Conservation (phyloP, 2,113 vertebrate genomes). For the Crotalus viridis region DNA sequence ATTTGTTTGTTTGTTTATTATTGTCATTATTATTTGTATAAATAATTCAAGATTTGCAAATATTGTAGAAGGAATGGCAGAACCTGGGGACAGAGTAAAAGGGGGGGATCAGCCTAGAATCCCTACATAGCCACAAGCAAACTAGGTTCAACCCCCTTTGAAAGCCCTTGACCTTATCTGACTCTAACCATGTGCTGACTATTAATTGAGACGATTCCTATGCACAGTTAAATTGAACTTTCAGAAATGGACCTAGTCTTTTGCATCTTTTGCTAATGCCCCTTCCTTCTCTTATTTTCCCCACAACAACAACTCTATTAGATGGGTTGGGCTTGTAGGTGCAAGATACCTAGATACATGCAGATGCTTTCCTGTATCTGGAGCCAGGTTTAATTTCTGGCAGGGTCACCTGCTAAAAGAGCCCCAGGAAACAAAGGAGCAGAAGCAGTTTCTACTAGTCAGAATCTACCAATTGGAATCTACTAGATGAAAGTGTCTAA, state of each 20-base stretch:
- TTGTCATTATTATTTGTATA: background rate
- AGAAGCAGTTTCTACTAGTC: background rate
- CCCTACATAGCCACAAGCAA: background rate
- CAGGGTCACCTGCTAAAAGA: background rate
- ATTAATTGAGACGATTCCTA: background rate
- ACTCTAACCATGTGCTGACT: background rate
- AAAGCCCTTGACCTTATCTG: background rate
- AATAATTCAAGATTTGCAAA: too few relatives aligned
- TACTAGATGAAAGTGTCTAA: background rate
- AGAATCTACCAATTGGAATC: background rate
- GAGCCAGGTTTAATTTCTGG: background rate
- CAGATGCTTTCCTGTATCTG: background rate
- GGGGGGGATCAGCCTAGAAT: background rate
- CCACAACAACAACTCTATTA: too few relatives aligned
- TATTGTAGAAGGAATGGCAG: background rate
- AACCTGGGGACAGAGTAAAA: background rate
- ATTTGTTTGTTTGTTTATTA: background rate
- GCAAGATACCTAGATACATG: background rate
- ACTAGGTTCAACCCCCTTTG: background rate
- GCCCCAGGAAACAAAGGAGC: background rate
- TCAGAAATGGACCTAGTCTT: too few relatives aligned
- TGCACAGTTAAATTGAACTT: too few relatives aligned
- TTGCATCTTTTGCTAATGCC: too few relatives aligned
- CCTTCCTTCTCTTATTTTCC: too few relatives aligned
- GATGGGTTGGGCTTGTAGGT: background rate